Conservation (phyloP, 2,797 vertebrate species). For the Benthosema pterotum region DNA sequence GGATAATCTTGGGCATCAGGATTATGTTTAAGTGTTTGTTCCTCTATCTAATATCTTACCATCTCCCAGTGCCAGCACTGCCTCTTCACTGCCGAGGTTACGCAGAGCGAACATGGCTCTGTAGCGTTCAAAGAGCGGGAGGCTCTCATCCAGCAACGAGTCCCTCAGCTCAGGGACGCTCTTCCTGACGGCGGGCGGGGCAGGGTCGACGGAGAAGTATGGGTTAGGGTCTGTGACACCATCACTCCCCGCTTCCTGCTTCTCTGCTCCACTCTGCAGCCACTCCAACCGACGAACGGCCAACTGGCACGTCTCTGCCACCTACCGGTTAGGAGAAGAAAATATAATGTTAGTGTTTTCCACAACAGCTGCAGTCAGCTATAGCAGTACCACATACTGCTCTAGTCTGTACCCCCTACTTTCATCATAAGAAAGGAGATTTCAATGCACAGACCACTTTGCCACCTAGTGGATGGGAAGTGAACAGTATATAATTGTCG, state of each 20-base stretch:
- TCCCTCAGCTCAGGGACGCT: constrained; percentile 76
- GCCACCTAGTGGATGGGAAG: too few species aligned
- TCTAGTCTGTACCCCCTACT: too few species aligned
- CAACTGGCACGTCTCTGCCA: constrained; percentile 95
- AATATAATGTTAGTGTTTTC: background rate
- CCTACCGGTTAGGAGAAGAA: constrained; percentile 69
- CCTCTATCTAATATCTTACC: constrained; percentile 75
- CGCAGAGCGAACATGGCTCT: constrained; percentile 95
- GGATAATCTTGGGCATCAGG: too few species aligned
- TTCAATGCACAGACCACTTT: too few species aligned
- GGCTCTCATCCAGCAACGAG: constrained; percentile 82
- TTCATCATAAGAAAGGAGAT: too few species aligned
- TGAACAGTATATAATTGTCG: too few species aligned
- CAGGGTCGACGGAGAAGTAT: constrained; percentile 90
- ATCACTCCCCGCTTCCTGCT: constrained; percentile 42
- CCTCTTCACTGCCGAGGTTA: constrained; percentile 82
- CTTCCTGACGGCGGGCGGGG: constrained; percentile 81
- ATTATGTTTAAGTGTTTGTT: too few species aligned
- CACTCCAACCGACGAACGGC: constrained; percentile 88
- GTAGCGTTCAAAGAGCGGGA: constrained; percentile 90
- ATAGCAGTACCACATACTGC: too few species aligned
- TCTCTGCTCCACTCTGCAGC: constrained; percentile 78
- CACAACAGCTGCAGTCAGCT: too few species aligned
- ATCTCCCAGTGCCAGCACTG: constrained; percentile 87
- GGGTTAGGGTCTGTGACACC: constrained; percentile 66